Evolutionary conservation across 2,113 vertebrate species (phyloP), one percentile per base, ranked within the genome.

Genomic region (Tachuris rubrigastra): DNA sequence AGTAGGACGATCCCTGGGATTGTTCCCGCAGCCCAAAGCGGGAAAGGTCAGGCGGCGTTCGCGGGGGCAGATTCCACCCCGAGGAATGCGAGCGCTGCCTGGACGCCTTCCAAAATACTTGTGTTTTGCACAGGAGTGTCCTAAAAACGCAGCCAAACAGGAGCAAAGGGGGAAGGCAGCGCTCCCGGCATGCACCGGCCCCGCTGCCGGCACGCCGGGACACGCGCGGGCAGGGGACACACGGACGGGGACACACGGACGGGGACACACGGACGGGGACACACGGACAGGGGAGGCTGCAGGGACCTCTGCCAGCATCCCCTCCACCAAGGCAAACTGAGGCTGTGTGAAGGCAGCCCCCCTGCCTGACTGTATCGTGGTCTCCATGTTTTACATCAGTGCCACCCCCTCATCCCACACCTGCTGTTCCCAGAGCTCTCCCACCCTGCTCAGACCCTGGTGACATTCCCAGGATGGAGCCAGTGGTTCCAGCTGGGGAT

Each of bases 11-110:
- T 21, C 55, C 63, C 76, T 12, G 55, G 65, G 62, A 8, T 50
- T 30, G 71, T 63, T 89, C 84, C 82, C 18, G 55, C 78, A 93
- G 80, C 41, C 86, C 85, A 23, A 75, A 91, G 93, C 28, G 19
- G 76, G 88, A 89, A 92, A 96, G 97, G 97, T 95, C 97, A 94
- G 69, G 95, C 77, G 31, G 86, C 76, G 80, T 46, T 94, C 13
- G 96, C 72, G 83, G 89, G 97, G 95, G 94, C 88, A 96, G 94
- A 95, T 96, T 94, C 96, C 93, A 76, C 73, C 79, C 41, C 17
- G 37, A 60, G 92, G 96, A 94, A 97, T 90, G 94, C 39, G 35
- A 90, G 91, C 58, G 50, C 28, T 52, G 41, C 69, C 94, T 96
- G 97, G 97, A 66, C 35, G 25, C 53, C 49, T 69, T 90, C 97